Evolutionary conservation across 2,888 invertebrate species (phyloP).

Genomic region (Microctonus hyperodae): DNA sequence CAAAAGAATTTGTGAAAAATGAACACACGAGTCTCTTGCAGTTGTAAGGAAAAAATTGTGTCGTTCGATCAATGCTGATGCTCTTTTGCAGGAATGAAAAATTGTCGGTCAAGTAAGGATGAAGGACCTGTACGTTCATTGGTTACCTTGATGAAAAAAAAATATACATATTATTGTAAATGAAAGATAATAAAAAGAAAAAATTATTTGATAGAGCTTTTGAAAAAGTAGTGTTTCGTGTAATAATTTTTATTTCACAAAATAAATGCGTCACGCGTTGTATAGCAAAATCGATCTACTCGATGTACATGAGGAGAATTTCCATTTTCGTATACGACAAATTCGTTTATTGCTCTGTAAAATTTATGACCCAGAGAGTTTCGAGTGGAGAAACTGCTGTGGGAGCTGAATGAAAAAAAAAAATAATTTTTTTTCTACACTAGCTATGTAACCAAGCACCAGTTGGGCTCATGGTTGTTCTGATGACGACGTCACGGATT

Average conservation of each 20-base stretch:
- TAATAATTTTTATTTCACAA: neutral
- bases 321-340: conserved; percentile 19
- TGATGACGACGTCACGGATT: conserved; percentile 58
- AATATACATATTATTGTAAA: too few species aligned
- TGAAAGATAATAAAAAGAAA: too few species aligned
- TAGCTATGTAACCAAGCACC: neutral
- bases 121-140: conserved; percentile 1
- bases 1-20: conserved; percentile 8
- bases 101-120: neutral
- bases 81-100: conserved; percentile 6
- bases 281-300: conserved; percentile 11
- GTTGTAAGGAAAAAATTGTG: neutral
- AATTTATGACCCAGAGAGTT: conserved; percentile 19
- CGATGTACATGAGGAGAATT: conserved; percentile 8
- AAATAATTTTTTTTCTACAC: neutral
- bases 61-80: too few species aligned
- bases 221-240: neutral
- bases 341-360: conserved; percentile 21
- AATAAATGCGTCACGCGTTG: conserved; percentile 11
- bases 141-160: neutral
- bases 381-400: conserved; percentile 15
- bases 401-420: conserved; percentile 6
- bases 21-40: neutral
- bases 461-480: conserved; percentile 1
- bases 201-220: neutral